These are phyloP conservation scores for Rattus rattus DNA, from an alignment of 2,113 vertebrate species.

Conservation along the genomic window DNA sequence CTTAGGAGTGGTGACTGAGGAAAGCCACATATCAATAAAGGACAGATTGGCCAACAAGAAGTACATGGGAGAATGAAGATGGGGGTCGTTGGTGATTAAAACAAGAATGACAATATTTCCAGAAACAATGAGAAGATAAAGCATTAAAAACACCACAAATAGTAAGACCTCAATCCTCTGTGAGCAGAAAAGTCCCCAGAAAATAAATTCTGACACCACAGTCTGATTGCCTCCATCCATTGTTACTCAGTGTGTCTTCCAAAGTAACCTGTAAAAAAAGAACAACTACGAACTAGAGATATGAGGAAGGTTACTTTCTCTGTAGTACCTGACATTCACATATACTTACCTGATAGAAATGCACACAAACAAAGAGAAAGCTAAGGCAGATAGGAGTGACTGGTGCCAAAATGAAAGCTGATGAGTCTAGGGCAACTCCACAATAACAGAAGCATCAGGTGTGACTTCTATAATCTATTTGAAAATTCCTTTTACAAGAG, in stretches of 20 bases:
- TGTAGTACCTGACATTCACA: not conserved
- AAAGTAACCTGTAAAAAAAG: not conserved
- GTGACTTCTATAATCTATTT: not conserved
- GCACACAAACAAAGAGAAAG: not conserved
- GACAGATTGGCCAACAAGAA: constrained; percentile 71
- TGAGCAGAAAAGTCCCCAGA: constrained; percentile 63
- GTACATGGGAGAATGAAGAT: constrained; percentile 71
- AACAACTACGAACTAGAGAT: not conserved
- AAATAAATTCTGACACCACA: constrained; percentile 68
- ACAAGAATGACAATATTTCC: constrained; percentile 70
- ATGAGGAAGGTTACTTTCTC: not conserved
- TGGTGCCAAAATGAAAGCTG: not conserved
- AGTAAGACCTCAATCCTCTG: constrained; percentile 22
- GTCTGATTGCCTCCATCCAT: constrained; percentile 73
- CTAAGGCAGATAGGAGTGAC: not conserved
- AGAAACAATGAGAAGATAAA: constrained; percentile 70
- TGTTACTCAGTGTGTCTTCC: not conserved
- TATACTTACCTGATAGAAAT: not conserved
- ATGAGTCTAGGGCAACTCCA: not conserved
- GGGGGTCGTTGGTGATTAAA: constrained; percentile 27
- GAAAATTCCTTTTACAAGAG: not conserved
- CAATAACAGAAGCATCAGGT: not conserved
- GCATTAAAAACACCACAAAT: constrained; percentile 52
- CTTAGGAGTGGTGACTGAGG: constrained; percentile 64
- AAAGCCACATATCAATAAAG: constrained; percentile 68